Conservation (phyloP, 2,888 invertebrate genomes). For the Cotesia congregata region DNA sequence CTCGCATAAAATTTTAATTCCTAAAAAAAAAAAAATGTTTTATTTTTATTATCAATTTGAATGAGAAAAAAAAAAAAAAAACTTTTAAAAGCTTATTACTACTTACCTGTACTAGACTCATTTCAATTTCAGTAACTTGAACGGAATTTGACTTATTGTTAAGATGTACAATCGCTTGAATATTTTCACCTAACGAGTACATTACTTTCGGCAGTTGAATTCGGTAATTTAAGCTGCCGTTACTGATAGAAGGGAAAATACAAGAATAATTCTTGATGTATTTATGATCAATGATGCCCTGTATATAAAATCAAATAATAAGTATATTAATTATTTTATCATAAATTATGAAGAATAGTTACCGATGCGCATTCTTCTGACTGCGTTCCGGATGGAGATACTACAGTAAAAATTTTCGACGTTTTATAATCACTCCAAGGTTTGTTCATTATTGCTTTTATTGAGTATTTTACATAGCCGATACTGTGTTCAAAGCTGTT, state of each 20-base stretch:
- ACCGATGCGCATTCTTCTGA: conserved; percentile 30
- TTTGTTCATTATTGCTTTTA: conserved; percentile 82
- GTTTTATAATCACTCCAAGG: conserved; percentile 87
- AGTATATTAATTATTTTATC: background rate
- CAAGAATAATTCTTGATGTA: background rate
- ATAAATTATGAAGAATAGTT: conserved; percentile 6
- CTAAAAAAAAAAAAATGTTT: conserved; percentile 23
- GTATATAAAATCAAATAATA: background rate
- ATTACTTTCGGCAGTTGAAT: background rate
- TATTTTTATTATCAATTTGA: background rate
- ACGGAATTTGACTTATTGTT: background rate
- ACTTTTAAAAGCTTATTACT: background rate
- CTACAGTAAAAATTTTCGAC: conserved; percentile 82
- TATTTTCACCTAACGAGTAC: background rate
- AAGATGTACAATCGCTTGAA: background rate
- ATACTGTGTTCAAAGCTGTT: conserved; percentile 79
- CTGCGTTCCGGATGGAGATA: conserved; percentile 28
- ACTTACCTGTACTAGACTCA: background rate
- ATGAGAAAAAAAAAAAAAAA: background rate
- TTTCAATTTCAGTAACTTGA: background rate
- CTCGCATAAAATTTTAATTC: conserved; percentile 37
- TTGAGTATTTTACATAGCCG: conserved; percentile 82
- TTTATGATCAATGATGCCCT: background rate
- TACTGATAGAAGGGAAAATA: background rate
- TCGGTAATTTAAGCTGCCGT: background rate